These are phyloP conservation scores for Drosophila paulistorum DNA, from an alignment of 1,140 invertebrate genomes.

Conservation along the genomic window DNA sequence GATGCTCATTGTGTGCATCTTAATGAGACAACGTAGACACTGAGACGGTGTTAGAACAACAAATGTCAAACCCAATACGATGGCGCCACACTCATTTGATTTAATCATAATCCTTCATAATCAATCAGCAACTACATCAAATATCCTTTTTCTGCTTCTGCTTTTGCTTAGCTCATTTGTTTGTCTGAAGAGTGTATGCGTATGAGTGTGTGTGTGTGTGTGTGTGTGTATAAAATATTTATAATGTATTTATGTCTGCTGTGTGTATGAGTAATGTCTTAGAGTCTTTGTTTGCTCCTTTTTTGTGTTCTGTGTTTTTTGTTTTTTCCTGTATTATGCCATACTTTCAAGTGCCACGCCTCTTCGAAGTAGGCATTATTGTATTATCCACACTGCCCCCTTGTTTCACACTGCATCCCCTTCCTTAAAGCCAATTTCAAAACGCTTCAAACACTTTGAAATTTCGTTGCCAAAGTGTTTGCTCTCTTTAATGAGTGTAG, in stretches of 20 bases:
- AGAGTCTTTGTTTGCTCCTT: constrained; percentile 3
- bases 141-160: background rate
- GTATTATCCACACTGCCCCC: constrained; percentile 3
- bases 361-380: background rate
- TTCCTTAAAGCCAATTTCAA: background rate
- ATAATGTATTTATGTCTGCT: constrained; percentile 10
- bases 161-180: background rate
- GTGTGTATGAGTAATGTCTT: constrained; percentile 10
- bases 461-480: too few relatives aligned
- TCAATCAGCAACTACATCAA: background rate
- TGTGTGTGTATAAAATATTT: constrained; percentile 7
- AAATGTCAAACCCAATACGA: constrained; percentile 1
- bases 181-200: background rate
- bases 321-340: constrained; percentile 18
- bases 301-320: constrained; percentile 8
- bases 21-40: constrained; percentile 68
- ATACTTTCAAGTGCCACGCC: constrained; percentile 24
- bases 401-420: background rate
- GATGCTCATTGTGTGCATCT: constrained; percentile 79
- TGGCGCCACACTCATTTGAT: constrained; percentile 3
- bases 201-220: background rate
- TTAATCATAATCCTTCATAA: background rate
- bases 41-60: background rate
- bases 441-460: too few relatives aligned
- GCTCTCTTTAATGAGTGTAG: background rate